Evolutionary conservation across 2,113 vertebrate genomes (phyloP), one percentile per base, ranked within the genome.

Genomic region (Periophthalmus modestus): DNA sequence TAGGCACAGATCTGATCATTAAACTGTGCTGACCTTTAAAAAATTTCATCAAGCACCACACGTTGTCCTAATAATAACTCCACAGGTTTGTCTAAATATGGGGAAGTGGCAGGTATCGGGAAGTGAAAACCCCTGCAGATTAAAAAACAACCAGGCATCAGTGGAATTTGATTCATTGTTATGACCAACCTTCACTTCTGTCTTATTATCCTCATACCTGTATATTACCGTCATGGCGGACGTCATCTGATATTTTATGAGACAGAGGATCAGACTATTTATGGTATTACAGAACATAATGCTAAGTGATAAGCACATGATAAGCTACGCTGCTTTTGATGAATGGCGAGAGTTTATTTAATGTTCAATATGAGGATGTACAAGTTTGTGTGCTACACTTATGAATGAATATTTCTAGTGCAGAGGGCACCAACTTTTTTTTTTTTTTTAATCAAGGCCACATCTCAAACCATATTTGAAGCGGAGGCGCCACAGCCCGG

Each of bases 91-190:
- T 69, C 34, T 81, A 14, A 19, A 14, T 54, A 28, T 28, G 16
- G n/a, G 4, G 33, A 66, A 39, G 65, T 46, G 72, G 73, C 66
- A 84, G 73, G 81, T 79, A 63, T 74, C 48, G 34, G 9, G 55
- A 12, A 47, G 65, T 28, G 62, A 28, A 0, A 34, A 58, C 84
- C 77, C 73, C 80, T 82, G 5, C 81, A 79, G 84, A 68, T 73
- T 62, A 72, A 24, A 78, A n/a, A n/a, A n/a, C 24, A 83, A 73
- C 58, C 12, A 66, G 47, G 77, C 16, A 36, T 83, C 34, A 68
- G 21, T 57, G 58, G 33, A 34, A 67, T 58, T 11, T 76, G 71
- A 47, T 43, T n/a, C 21, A 24, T 33, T 21, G 33, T 39, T 11
- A 73, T 54, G 71, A 18, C 23, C 33, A 14, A 5, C 18, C 52